phyloP scores from a whole-genome alignment of 2,113 vertebrate genomes.

The Ranitomeya imitator region DNA sequence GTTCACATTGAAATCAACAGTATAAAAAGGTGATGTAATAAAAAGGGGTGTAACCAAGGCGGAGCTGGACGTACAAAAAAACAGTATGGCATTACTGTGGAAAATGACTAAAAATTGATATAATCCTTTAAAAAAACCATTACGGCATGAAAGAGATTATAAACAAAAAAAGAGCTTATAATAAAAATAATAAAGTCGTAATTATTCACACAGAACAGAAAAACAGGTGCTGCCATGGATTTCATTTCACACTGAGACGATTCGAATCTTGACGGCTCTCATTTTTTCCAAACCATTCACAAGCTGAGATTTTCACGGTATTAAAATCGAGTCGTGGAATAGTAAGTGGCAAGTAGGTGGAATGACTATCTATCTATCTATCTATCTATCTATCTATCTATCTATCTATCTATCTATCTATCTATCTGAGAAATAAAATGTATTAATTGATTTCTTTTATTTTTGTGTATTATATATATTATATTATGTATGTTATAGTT shows the following conservation, averaged over 20 bases:
- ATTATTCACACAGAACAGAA: neutral
- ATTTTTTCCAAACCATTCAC: neutral
- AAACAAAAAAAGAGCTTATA: neutral
- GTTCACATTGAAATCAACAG: conserved; percentile 12
- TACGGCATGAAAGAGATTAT: neutral
- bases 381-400: neutral
- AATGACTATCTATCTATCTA: neutral
- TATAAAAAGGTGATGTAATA: conserved; percentile 33
- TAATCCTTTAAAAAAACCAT: neutral
- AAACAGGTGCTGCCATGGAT: conserved; percentile 10
- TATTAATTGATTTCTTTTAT: too few relatives aligned
- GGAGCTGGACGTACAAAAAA: conserved; percentile 23
- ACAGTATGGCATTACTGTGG: conserved; percentile 37
- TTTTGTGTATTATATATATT: neutral
- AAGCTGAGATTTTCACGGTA: neutral
- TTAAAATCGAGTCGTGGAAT: neutral
- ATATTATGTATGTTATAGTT: neutral
- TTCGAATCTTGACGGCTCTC: neutral
- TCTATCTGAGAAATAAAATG: neutral
- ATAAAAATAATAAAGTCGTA: neutral
- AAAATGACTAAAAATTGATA: conserved; percentile 29
- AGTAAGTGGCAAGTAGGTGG: neutral
- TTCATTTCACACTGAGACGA: neutral
- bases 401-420: neutral
- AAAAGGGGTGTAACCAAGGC: conserved; percentile 25